phyloP scores from a whole-genome alignment of 2,888 invertebrate species.

The Trachelus tabidus region DNA sequence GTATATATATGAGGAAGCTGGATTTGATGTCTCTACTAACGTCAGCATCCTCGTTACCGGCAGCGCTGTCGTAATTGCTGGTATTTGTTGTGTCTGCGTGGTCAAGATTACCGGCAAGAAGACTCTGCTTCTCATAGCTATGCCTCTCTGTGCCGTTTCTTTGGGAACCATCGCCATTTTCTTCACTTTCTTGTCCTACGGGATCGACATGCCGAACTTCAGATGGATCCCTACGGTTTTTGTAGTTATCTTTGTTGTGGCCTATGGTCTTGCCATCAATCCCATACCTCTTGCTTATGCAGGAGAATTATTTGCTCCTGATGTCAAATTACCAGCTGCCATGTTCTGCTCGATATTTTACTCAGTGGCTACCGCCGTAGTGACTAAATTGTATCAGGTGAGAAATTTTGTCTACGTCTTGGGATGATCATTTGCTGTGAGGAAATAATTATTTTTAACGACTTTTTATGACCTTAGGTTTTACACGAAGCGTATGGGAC shows the following conservation, averaged over 20 bases:
- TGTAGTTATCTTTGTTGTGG: conserved; percentile 52
- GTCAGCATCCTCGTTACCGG: conserved; percentile 54
- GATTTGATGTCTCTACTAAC: conserved; percentile 52
- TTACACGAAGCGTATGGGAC: conserved; percentile 51
- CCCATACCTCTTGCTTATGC: conserved; percentile 59
- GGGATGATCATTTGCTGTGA: not conserved
- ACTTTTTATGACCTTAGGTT: conserved; percentile 36
- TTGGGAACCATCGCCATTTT: conserved; percentile 49
- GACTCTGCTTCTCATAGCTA: conserved; percentile 47
- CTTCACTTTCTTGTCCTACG: conserved; percentile 46
- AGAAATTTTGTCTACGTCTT: not conserved
- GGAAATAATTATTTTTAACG: not conserved
- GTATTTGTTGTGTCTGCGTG: conserved; percentile 50
- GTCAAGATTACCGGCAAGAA: conserved; percentile 57
- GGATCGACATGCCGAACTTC: conserved; percentile 43
- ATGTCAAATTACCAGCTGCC: conserved; percentile 59
- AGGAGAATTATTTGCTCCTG: conserved; percentile 59
- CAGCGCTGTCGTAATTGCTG: conserved; percentile 52
- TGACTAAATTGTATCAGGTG: conserved; percentile 62
- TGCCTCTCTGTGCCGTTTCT: conserved; percentile 48
- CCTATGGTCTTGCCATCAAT: conserved; percentile 58
- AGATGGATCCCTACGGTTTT: conserved; percentile 59
- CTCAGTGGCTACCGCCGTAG: conserved; percentile 47
- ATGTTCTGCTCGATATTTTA: conserved; percentile 58
- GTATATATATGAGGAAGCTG: conserved; percentile 53